phyloP scores from a whole-genome alignment of 2,113 vertebrate species.

The Pterophyllum scalare region DNA sequence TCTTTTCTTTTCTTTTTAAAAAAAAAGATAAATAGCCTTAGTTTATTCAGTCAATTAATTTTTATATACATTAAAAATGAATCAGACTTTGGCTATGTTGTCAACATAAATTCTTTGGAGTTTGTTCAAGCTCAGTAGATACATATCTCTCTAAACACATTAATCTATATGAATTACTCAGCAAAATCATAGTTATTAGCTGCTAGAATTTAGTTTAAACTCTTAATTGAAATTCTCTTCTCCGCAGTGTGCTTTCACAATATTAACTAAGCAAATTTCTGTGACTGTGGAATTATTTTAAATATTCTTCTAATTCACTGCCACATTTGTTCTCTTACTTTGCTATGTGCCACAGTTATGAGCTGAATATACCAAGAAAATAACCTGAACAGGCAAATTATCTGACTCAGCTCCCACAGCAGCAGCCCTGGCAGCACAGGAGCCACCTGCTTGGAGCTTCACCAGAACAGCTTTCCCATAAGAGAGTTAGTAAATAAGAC shows the following conservation, averaged over 20 bases:
- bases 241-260: not conserved
- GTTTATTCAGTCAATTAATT: not conserved
- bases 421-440: conserved; percentile 32
- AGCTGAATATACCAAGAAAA: conserved; percentile 43
- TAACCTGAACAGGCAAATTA: conserved; percentile 34
- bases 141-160: not conserved
- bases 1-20: not conserved
- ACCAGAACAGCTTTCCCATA: conserved; percentile 23
- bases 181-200: not conserved
- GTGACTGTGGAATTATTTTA: not conserved
- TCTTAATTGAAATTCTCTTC: not conserved
- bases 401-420: conserved; percentile 51
- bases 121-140: not conserved
- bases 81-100: not conserved
- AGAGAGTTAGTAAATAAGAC: conserved; percentile 43
- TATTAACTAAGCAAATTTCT: not conserved
- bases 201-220: conserved; percentile 9
- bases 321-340: conserved; percentile 7
- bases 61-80: conserved; percentile 2
- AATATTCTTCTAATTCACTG: not conserved
- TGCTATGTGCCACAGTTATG: conserved; percentile 32
- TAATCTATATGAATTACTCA: not conserved
- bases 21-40: not conserved
- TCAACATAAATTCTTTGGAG: not conserved
- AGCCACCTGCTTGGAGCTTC: conserved; percentile 48